Percentiles rank a stretch among this genome's conserved stretches.
These are phyloP conservation scores for Catostomus latipinnis DNA, from an alignment of 2,797 vertebrate species.

Conservation along the genomic window DNA sequence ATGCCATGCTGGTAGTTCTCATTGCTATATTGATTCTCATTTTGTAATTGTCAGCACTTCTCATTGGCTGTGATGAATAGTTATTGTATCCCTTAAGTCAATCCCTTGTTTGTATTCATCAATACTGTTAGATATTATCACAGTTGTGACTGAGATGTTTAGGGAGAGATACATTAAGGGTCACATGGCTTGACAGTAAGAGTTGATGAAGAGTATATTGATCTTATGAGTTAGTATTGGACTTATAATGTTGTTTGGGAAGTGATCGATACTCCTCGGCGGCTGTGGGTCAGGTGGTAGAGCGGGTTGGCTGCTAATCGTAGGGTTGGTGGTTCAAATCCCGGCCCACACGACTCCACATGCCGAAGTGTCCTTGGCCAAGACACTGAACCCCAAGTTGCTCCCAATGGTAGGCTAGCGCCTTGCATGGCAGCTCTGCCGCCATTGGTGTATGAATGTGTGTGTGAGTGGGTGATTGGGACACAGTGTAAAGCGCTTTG, in stretches of 20 bases:
- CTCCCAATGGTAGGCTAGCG: too few species aligned
- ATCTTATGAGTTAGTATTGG: constrained; percentile 32
- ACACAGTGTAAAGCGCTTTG: too few species aligned
- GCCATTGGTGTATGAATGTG: too few species aligned
- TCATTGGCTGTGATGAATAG: constrained; percentile 69
- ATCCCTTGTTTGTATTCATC: constrained; percentile 61
- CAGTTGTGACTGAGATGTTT: constrained; percentile 25
- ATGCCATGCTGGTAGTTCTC: constrained; percentile 66
- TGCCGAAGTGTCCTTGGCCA: too few species aligned
- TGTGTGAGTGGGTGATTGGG: too few species aligned
- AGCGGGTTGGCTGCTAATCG: too few species aligned
- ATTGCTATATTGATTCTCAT: constrained; percentile 77
- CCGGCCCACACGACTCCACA: too few species aligned
- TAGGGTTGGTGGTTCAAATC: too few species aligned
- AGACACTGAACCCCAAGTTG: too few species aligned
- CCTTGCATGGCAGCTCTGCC: too few species aligned
- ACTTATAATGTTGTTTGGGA: constrained; percentile 6
- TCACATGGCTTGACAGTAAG: constrained; percentile 70
- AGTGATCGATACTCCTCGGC: neutral
- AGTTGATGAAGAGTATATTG: constrained; percentile 60
- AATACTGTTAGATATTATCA: constrained; percentile 71
- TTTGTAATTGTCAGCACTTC: constrained; percentile 70
- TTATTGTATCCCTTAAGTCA: constrained; percentile 55
- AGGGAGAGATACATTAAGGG: constrained; percentile 54
- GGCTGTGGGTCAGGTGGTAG: too few species aligned